Base-by-base conservation (phyloP, 1,140 invertebrate genomes). In the Bombus difficillimus region DNA sequence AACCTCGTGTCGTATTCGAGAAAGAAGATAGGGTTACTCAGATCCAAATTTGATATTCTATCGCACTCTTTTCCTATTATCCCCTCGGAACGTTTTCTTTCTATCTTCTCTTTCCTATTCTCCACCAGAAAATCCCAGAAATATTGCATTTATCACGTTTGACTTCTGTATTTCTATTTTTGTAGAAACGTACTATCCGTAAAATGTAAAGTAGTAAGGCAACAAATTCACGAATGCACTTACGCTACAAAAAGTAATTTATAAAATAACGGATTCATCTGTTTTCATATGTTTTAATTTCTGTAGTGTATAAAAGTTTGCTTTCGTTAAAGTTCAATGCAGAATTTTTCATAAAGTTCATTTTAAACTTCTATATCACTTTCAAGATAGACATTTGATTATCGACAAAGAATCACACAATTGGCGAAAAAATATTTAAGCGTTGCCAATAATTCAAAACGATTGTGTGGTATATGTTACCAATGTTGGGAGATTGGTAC, bases 1-100 rank as follows among this genome's bases (percentile, higher is more conserved):
- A 47, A 74, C 72, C 39, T 47, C 41, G 41, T 47, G 72, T 72
- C 37, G 69, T 72, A 72, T 47, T 74, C 72, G n/a, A 32, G 41
- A 43, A 47, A 32, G 22, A 28, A 74, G 41, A 74, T 74, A 74
- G n/a, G n/a, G 72, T 74, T 74, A 32, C 72, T 32, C 28, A 18
- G 41, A 74, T 74, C 72, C 39, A 47, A 74, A 74, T 74, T 47
- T 74, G 72, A 74, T 74, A 74, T 74, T 74, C 72, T 41, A 43
- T 47, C 72, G 28, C 41, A 12, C 72, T 32, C n/a, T 32, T 47
- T 47, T 74, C 39, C 41, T 32, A 74, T 74, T 74, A 74, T 74
- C 41, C 18, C 10, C n/a, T 13, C 1, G 15, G 12, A 74, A 22
- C 41, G 41, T 47, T 74, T 47, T 9, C 39, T n/a, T 32, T 74